A percentile compares a stretch with the other conserved stretches of the same genome.
Conservation (phyloP, 2,888 invertebrate genomes). For the Ormyrus rosae region DNA sequence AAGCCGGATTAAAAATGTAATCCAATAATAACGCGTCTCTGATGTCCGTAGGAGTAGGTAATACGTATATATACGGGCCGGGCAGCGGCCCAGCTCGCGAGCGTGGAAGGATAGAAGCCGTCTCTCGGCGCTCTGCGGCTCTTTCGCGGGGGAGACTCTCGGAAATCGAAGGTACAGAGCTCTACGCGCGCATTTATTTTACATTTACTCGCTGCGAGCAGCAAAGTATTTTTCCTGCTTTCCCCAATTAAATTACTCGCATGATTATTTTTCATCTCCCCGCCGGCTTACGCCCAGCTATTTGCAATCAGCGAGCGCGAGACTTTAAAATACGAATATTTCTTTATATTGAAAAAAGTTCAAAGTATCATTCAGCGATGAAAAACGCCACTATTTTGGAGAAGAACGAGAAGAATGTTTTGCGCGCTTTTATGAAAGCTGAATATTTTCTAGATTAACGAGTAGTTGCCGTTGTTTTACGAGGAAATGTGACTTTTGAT, state of each 20-base stretch:
- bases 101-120: constrained; percentile 22
- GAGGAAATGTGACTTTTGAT: no score
- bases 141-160: constrained; percentile 31
- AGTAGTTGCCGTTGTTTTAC: no score
- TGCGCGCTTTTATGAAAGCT: neutral
- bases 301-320: constrained; percentile 45
- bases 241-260: constrained; percentile 52
- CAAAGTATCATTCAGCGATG: constrained; percentile 32
- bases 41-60: constrained; percentile 68
- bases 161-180: constrained; percentile 53
- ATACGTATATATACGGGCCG: constrained; percentile 39
- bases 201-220: constrained; percentile 49
- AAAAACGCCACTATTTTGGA: neutral
- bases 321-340: constrained; percentile 35
- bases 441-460: neutral
- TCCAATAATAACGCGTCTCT: constrained; percentile 76
- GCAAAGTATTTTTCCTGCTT: constrained; percentile 54
- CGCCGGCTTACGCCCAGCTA: constrained; percentile 12
- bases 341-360: constrained; percentile 29
- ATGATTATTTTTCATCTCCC: constrained; percentile 54
- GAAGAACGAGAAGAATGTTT: constrained; percentile 17
- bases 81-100: neutral
- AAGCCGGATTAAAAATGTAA: constrained; percentile 76
- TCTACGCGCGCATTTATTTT: constrained; percentile 52
- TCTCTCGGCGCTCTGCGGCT: constrained; percentile 9